phyloP scores from a whole-genome alignment of 1,140 invertebrate species.

The Sarcophaga bullata region DNA sequence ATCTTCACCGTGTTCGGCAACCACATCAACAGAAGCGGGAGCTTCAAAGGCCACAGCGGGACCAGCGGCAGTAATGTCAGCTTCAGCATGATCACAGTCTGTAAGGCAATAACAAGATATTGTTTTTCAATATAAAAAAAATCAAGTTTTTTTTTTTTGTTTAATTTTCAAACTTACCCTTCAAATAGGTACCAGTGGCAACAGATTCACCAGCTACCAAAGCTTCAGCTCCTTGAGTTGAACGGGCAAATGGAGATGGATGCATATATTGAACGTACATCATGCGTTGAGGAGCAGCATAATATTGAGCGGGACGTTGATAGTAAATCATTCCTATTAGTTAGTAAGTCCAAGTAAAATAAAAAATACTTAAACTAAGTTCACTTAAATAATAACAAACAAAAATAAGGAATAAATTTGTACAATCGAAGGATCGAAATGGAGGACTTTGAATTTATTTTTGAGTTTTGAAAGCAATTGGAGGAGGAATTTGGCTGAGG shows the following conservation, averaged over 20 bases:
- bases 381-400: too few relatives aligned
- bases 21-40: slow-evolving; percentile 52
- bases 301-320: slow-evolving; percentile 56
- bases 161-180: slow-evolving; percentile 52
- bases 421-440: too few relatives aligned
- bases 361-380: too few relatives aligned
- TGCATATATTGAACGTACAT: slow-evolving; percentile 65
- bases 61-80: slow-evolving; percentile 49
- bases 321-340: slow-evolving; percentile 61
- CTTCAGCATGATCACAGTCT: slow-evolving; percentile 64
- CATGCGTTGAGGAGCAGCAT: slow-evolving; percentile 58
- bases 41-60: slow-evolving; percentile 46
- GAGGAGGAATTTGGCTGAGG: too few relatives aligned
- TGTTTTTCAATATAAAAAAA: slow-evolving; percentile 44
- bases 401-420: too few relatives aligned
- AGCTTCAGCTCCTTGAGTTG: slow-evolving; percentile 59
- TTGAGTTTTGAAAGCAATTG: too few relatives aligned
- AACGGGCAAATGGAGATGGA: slow-evolving; percentile 57
- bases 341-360: too few relatives aligned
- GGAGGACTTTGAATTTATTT: background rate
- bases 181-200: slow-evolving; percentile 62
- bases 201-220: slow-evolving; percentile 62
- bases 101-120: slow-evolving; percentile 44
- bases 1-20: slow-evolving; percentile 42
- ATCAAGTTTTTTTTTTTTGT: slow-evolving; percentile 20